Evolutionary conservation across 2,888 invertebrate genomes (phyloP).

Genomic region (Eupeodes latifasciatus): DNA sequence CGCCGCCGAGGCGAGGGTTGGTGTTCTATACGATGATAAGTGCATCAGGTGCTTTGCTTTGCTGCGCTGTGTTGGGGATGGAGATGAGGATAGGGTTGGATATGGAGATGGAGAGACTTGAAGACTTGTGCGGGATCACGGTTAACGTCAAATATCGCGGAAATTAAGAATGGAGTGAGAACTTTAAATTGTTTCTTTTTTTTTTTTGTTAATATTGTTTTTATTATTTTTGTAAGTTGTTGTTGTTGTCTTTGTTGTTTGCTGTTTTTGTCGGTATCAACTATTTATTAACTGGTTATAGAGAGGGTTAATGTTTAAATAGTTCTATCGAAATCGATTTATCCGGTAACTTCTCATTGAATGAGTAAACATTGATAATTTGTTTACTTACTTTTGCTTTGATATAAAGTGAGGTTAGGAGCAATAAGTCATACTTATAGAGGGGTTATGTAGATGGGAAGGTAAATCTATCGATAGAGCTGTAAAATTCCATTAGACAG

Average conservation of each 20-base stretch:
- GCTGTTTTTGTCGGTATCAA: neutral
- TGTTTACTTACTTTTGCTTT: slow-evolving; percentile 35
- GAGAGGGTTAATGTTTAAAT: slow-evolving; percentile 43
- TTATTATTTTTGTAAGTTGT: neutral
- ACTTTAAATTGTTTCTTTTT: slow-evolving; percentile 45
- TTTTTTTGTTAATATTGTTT: neutral
- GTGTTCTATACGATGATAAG: slow-evolving; percentile 37
- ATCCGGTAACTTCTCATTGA: slow-evolving; percentile 42
- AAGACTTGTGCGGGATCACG: slow-evolving; percentile 33
- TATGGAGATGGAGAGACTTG: neutral
- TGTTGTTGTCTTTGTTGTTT: slow-evolving; percentile 16
- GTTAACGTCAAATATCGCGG: slow-evolving; percentile 38
- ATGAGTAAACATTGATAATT: slow-evolving; percentile 34
- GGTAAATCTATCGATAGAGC: neutral
- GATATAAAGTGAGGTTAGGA: neutral
- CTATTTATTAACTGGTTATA: slow-evolving; percentile 19
- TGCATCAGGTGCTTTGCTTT: slow-evolving; percentile 42
- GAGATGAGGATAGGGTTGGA: neutral
- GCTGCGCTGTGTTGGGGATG: too few relatives aligned
- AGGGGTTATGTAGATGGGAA: neutral
- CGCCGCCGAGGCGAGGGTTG: neutral
- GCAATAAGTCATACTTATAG: neutral
- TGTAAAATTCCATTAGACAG: slow-evolving; percentile 37
- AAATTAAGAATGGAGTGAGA: slow-evolving; percentile 67
- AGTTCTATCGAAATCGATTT: slow-evolving; percentile 57